These are phyloP conservation scores for Ifrita kowaldi DNA, from an alignment of 2,113 vertebrate genomes.

Conservation along the genomic window DNA sequence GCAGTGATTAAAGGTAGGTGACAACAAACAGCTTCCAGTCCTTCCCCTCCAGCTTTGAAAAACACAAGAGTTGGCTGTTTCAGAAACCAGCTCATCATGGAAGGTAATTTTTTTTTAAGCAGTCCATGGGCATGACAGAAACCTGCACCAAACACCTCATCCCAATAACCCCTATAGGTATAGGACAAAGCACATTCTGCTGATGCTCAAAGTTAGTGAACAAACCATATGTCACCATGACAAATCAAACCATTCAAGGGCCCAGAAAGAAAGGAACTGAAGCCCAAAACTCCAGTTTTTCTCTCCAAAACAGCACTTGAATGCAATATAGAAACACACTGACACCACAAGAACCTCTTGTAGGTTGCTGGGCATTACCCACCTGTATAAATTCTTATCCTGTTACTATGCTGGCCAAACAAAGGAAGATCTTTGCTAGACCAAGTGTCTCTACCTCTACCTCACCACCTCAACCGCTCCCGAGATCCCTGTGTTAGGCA, in stretches of 20 bases:
- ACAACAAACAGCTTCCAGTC: background rate
- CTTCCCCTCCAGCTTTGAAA: background rate
- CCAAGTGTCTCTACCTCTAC: background rate
- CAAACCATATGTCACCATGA: accelerated
- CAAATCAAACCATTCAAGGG: background rate
- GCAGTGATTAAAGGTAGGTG: background rate
- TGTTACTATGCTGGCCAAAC: background rate
- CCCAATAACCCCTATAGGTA: background rate
- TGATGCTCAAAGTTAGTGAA: background rate
- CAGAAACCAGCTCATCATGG: background rate
- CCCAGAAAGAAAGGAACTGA: background rate
- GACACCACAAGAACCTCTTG: background rate
- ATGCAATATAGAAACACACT: background rate
- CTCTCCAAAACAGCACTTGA: background rate
- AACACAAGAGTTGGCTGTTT: background rate
- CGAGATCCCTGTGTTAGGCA: background rate
- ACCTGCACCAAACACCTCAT: background rate
- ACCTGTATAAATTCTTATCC: background rate
- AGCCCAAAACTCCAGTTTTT: background rate
- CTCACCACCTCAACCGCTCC: constrained; percentile 36
- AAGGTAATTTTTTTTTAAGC: background rate
- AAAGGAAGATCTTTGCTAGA: background rate
- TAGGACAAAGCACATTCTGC: background rate
- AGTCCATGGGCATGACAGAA: background rate
- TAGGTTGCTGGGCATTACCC: background rate